phyloP scores from a whole-genome alignment of 2,888 invertebrate genomes.

The Pristionchus japonicus region DNA sequence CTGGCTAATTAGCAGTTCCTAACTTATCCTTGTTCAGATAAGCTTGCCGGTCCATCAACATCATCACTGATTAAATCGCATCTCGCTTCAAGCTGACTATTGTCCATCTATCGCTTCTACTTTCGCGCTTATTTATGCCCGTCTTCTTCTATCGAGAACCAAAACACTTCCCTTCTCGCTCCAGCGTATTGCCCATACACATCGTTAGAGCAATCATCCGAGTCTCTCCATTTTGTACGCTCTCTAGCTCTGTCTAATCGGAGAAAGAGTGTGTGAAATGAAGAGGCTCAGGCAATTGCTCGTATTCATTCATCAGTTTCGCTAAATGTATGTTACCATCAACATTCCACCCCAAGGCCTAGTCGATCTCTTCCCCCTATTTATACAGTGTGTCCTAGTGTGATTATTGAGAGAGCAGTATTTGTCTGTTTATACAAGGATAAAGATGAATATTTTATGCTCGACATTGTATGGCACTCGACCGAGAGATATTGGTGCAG shows the following conservation, averaged over 20 bases:
- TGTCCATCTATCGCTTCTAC: background rate
- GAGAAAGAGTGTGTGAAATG: background rate
- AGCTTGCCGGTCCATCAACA: constrained; percentile 19
- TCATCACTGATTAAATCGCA: background rate
- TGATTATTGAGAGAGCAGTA: background rate
- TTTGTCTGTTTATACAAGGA: constrained; percentile 25
- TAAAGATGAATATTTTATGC: constrained; percentile 15
- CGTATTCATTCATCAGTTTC: background rate
- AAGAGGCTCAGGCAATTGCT: background rate
- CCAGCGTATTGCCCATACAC: background rate
- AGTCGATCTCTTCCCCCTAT: background rate
- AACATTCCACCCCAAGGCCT: background rate
- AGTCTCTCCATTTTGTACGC: background rate
- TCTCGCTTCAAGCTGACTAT: background rate
- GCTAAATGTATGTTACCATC: background rate
- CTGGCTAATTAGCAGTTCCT: background rate
- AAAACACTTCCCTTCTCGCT: background rate
- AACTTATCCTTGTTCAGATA: constrained; percentile 1
- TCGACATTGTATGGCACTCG: background rate
- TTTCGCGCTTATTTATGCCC: background rate
- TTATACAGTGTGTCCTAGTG: constrained; percentile 30
- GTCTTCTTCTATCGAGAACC: background rate
- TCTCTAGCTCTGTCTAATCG: background rate
- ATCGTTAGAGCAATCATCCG: background rate
- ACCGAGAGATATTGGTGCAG: too few species aligned